Evolutionary conservation across 2,113 vertebrate species (phyloP), one percentile per base, ranked within the genome.

Genomic region (Pholis gunnellus): DNA sequence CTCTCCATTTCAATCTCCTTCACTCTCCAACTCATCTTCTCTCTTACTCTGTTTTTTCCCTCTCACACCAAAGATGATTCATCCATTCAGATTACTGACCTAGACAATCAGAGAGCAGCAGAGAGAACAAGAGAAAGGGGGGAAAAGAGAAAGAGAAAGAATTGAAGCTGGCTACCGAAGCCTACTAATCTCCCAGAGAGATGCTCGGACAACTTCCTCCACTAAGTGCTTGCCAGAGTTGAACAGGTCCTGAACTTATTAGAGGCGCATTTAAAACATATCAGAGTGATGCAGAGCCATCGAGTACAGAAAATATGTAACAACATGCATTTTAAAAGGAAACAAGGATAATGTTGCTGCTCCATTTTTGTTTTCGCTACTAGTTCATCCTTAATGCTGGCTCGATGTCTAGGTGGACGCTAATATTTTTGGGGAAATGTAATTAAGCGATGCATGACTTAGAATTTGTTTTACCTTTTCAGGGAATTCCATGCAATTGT

Each of bases 51-150:
- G 10, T 67, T 57, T 61, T 25, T 3, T 66, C n/a, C 46, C 46
- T 46, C n/a, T 76, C 69, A 68, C 50, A 76, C 61, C 48, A 67
- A 75, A 72, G 50, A 27, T 61, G 73, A 82, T 78, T 88, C 76
- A 87, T 78, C 81, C 73, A 88, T 89, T 85, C 87, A 77, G 72
- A 83, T 59, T 80, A 92, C 85, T 79, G 90, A 94, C 91, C 89
- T 83, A 74, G 84, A 85, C 73, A 87, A 85, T 83, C 87, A 83
- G 72, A 82, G 69, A 82, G 68, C 52, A 87, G 61, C 42, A 71
- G 9, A 10, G 38, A 88, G 77, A 87, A 84, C 71, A 87, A 64
- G 66, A 38, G 46, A 52, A 75, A 88, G 75, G 38, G 6, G 75
- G 40, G 61, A 61, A n/a, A 34, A 34, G 34, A 34, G 34, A 34